Base-by-base conservation (phyloP, 2,113 vertebrate genomes). In the Menidia beryllina region DNA sequence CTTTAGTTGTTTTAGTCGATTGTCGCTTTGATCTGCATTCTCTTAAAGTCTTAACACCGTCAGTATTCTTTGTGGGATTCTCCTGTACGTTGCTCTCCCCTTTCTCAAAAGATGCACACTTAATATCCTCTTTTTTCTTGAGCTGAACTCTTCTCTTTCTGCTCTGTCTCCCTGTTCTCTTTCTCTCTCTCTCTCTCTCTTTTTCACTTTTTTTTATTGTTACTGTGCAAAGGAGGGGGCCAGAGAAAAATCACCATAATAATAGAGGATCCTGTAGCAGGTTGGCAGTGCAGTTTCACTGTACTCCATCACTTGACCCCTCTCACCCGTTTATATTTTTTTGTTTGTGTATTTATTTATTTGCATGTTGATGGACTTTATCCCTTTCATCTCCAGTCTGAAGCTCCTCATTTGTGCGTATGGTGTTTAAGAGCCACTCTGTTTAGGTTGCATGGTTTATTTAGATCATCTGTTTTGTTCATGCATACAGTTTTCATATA, bases 231-330 rank as follows among this genome's bases (percentile, higher is more conserved):
- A 93, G 92, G 89, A 97, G 95, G 94, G 89, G 93, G 93, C 86
- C 94, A 93, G 91, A 95, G 96, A 93, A 96, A 95, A 94, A 97
- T 99, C 96, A 96, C 95, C 94, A 96, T 98, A 94, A 98, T 99
- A 94, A 94, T 99, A 92, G 98, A 99, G 94, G 97, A 99, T 80
- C 97, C 98, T 45, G 92, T 97, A 77, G 97, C 96, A 99, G 97
- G 98, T 98, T 95, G 94, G 96, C 93, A 78, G 92, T 87, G 86
- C 88, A 77, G 77, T 86, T 81, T 68, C 47, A 68, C 91, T 92
- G 92, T 90, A 65, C 83, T 80, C 88, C 80, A 72, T 91, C 83
- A 88, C 62, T 84, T 68, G 43, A 67, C 36, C 49, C 58, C 62
- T 30, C 66, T 24, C 20, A 6, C 64, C n/a, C 10, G n/a, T n/a